Conservation (phyloP, 2,888 invertebrate genomes). For the Alloscopus bannaensis region DNA sequence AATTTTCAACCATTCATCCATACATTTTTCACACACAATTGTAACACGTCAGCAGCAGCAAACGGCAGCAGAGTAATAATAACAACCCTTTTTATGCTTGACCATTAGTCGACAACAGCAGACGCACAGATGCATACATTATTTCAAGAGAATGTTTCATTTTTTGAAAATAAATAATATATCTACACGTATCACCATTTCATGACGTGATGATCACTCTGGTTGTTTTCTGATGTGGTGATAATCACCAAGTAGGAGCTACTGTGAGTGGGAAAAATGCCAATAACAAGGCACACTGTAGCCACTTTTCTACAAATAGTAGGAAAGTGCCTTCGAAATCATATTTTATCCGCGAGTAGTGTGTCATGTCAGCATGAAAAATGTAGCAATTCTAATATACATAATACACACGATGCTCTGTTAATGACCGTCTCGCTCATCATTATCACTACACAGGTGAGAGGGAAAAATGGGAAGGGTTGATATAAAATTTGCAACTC, state of each 20-base stretch:
- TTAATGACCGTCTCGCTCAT: too few species aligned
- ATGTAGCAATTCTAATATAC: too few species aligned
- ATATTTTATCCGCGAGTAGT: too few species aligned
- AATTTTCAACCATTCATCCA: background rate
- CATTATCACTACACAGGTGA: background rate
- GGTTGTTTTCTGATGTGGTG: constrained; percentile 44
- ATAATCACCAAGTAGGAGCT: constrained; percentile 44
- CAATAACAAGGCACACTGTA: constrained; percentile 22
- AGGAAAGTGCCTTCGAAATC: constrained; percentile 13
- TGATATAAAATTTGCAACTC: constrained; percentile 41
- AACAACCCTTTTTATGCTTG: background rate
- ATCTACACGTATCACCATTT: too few species aligned
- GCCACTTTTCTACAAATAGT: constrained; percentile 23
- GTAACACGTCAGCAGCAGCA: background rate
- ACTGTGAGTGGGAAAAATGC: constrained; percentile 50
- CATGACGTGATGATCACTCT: too few species aligned
- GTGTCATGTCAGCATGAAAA: too few species aligned
- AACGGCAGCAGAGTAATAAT: background rate
- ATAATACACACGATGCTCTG: too few species aligned
- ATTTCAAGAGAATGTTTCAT: background rate
- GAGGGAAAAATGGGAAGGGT: constrained; percentile 1
- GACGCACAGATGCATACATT: constrained; percentile 5
- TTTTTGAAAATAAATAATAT: too few species aligned
- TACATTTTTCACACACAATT: constrained; percentile 15
- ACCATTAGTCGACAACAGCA: background rate